These are phyloP conservation scores for Polyodon spathula DNA, from an alignment of 2,113 vertebrate species.

Conservation along the genomic window DNA sequence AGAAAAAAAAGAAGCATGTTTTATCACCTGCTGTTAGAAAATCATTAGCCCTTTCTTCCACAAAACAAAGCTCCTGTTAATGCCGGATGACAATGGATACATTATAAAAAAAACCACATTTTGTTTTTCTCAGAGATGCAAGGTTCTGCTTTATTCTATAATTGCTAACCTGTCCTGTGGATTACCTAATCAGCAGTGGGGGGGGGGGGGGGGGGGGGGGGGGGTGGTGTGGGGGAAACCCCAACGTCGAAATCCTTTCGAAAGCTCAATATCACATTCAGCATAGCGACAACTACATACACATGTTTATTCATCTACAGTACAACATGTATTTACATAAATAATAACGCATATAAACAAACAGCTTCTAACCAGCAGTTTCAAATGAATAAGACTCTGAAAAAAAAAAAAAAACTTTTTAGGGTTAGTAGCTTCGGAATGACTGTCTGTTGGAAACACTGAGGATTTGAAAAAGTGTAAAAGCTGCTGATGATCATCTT, in stretches of 20 bases:
- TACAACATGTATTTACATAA: too few species aligned
- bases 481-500: conserved; percentile 11
- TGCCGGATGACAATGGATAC: conserved; percentile 86
- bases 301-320: too few species aligned
- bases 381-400: too few species aligned
- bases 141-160: conserved; percentile 59
- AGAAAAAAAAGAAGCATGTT: conserved; percentile 45
- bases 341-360: too few species aligned
- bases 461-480: conserved; percentile 13
- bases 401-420: not conserved
- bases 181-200: conserved; percentile 27
- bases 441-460: conserved; percentile 10
- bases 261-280: too few species aligned
- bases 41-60: conserved; percentile 90
- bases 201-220: conserved; percentile 5
- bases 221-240: too few species aligned
- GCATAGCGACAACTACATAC: too few species aligned
- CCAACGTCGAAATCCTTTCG: too few species aligned
- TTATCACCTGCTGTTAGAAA: conserved; percentile 96
- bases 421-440: not conserved
- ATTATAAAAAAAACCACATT: conserved; percentile 74
- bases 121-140: conserved; percentile 72
- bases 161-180: conserved; percentile 67
- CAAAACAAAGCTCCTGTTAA: conserved; percentile 86
- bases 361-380: too few species aligned